A percentile compares a stretch with the other conserved stretches of the same genome.
Conservation (phyloP, 1,140 invertebrate genomes). For the Leptinotarsa undecemlineata region DNA sequence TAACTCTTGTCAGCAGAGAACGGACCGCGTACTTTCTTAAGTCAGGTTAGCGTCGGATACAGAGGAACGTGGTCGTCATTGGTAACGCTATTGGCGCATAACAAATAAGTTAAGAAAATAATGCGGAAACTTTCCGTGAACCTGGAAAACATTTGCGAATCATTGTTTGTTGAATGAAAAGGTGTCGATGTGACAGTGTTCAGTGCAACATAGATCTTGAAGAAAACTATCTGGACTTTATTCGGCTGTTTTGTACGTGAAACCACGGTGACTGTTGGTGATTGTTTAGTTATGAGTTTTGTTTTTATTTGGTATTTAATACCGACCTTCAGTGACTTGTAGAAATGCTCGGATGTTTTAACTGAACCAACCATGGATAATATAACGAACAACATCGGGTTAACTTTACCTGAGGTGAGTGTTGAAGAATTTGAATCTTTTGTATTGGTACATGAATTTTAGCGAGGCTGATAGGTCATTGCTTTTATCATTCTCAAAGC, state of each 20-base stretch:
- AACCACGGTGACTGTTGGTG: not conserved
- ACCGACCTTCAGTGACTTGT: constrained; percentile 1
- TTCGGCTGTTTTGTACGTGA: constrained; percentile 3
- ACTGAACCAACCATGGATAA: constrained; percentile 40
- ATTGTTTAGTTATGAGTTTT: not conserved
- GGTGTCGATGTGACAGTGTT: not conserved
- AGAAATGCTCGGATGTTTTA: constrained; percentile 18
- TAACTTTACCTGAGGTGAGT: constrained; percentile 44
- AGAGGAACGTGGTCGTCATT: constrained; percentile 31
- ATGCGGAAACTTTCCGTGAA: constrained; percentile 19
- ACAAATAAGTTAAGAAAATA: constrained; percentile 29
- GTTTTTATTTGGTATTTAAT: constrained; percentile 6
- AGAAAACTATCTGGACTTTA: not conserved
- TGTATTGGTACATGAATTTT: not conserved
- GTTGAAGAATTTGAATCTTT: not conserved
- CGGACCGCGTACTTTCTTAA: constrained; percentile 35
- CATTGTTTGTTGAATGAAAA: not conserved
- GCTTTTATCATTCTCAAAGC: not conserved
- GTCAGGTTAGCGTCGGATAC: constrained; percentile 37
- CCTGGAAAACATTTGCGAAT: not conserved
- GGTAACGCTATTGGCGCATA: constrained; percentile 33
- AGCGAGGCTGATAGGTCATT: not conserved
- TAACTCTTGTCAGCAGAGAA: constrained; percentile 27
- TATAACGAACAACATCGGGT: constrained; percentile 41
- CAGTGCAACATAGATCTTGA: not conserved